Evolutionary conservation across 1,140 invertebrate genomes (phyloP).

Genomic region (Pseudomyrmex dendroicus): DNA sequence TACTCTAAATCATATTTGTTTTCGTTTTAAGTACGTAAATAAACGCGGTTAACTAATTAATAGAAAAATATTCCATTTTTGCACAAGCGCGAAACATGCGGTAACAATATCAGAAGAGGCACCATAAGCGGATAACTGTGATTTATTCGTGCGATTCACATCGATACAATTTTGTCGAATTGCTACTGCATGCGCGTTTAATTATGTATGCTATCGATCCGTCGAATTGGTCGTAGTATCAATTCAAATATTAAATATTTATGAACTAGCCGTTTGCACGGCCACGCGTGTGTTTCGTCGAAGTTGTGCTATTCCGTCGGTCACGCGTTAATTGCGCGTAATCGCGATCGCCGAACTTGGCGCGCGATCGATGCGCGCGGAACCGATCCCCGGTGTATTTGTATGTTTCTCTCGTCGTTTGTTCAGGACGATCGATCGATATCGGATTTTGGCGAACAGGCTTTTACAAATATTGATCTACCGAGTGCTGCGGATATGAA

Average conservation of each 20-base stretch:
- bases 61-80: conserved; percentile 47
- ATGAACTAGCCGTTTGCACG: conserved; percentile 47
- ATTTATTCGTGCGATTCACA: conserved; percentile 52
- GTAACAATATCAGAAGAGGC: conserved; percentile 8
- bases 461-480: conserved; percentile 55
- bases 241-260: conserved; percentile 61
- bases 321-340: conserved; percentile 56
- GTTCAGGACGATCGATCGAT: conserved; percentile 20
- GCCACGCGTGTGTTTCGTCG: conserved; percentile 23
- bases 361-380: conserved; percentile 36
- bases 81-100: background rate
- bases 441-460: conserved; percentile 33
- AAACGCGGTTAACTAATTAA: conserved; percentile 42
- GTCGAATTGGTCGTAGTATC: conserved; percentile 44
- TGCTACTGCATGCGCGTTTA: conserved; percentile 27
- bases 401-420: conserved; percentile 35
- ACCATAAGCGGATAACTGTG: conserved; percentile 53
- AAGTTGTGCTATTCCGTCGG: conserved; percentile 1
- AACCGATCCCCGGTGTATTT: conserved; percentile 46
- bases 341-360: conserved; percentile 24
- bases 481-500: conserved; percentile 35
- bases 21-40: conserved; percentile 13
- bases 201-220: conserved; percentile 57
- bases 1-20: background rate
- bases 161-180: conserved; percentile 53